Percentiles rank a stretch among this genome's conserved stretches.
phyloP scores from a whole-genome alignment of 92 coral and sea anemone species.

The Galaxea fascicularis region DNA sequence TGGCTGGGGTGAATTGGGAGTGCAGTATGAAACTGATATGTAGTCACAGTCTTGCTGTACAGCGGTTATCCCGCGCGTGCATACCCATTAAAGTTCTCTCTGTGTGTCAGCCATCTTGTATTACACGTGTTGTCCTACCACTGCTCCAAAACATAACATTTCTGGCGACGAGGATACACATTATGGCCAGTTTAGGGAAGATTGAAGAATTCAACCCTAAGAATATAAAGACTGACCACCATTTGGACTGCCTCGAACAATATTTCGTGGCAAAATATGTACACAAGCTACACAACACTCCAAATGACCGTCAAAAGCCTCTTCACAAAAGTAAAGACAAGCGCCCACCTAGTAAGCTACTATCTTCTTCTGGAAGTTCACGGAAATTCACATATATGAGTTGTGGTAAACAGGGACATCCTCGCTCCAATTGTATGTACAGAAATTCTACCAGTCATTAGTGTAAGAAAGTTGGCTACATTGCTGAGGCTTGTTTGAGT shows the following conservation, averaged over 20 bases:
- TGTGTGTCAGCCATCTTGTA: slow-evolving; percentile 10
- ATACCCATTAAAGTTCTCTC: no score
- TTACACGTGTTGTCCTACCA: neutral
- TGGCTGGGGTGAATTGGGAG: no score
- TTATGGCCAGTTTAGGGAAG: slow-evolving; percentile 51
- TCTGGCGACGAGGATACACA: slow-evolving; percentile 62
- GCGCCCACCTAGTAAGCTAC: neutral
- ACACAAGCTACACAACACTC: neutral
- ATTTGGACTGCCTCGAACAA: slow-evolving; percentile 46
- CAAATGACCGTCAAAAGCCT: neutral
- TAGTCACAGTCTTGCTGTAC: no score
- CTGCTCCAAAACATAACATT: slow-evolving; percentile 13
- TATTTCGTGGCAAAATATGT: slow-evolving; percentile 53
- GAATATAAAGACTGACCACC: slow-evolving; percentile 12
- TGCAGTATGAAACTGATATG: no score
- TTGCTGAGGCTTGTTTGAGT: slow-evolving; percentile 37
- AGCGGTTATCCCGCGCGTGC: no score
- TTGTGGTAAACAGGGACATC: slow-evolving; percentile 41
- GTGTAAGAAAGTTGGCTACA: slow-evolving; percentile 37
- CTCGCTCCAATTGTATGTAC: slow-evolving; percentile 40
- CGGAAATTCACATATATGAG: neutral
- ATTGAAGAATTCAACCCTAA: slow-evolving; percentile 44
- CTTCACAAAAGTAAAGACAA: neutral
- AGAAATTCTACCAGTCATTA: slow-evolving; percentile 46
- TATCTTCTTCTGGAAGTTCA: slow-evolving; percentile 2